A percentile compares a stretch with the other conserved stretches of the same genome.
Conservation (phyloP, 1,140 invertebrate species). For the Drosophila pectinifera region DNA sequence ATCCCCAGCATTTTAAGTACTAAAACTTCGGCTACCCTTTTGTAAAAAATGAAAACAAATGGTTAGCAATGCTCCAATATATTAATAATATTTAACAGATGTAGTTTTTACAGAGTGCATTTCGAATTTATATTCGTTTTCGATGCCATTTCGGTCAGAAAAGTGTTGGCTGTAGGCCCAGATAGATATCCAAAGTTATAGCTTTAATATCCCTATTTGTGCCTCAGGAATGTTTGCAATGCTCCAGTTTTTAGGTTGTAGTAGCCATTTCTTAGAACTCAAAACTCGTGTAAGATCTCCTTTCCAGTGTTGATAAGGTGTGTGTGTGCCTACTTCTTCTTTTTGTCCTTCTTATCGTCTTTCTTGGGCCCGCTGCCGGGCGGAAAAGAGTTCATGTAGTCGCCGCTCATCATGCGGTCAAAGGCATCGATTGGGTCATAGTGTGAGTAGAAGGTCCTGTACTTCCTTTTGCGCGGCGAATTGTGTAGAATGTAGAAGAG, state of each 20-base stretch:
- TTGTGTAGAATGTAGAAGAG: slow-evolving; percentile 37
- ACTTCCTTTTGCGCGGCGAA: slow-evolving; percentile 16
- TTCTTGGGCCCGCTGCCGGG: slow-evolving; percentile 43
- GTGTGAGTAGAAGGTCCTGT: slow-evolving; percentile 45
- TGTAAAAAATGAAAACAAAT: too few species aligned
- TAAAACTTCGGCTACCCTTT: too few species aligned
- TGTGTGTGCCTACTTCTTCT: slow-evolving; percentile 16
- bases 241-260: slow-evolving; percentile 1
- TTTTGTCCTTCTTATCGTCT: slow-evolving; percentile 33
- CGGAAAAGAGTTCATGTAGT: slow-evolving; percentile 55
- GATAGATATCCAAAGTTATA: neutral
- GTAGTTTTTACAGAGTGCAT: neutral
- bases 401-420: slow-evolving; percentile 61
- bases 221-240: slow-evolving; percentile 9
- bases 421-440: slow-evolving; percentile 61
- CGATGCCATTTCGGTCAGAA: neutral
- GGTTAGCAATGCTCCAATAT: slow-evolving; percentile 50
- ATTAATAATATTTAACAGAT: slow-evolving; percentile 1
- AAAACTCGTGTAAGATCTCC: slow-evolving; percentile 32
- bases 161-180: neutral
- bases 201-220: too few species aligned
- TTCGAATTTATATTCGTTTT: slow-evolving; percentile 8
- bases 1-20: neutral
- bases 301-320: neutral
- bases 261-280: slow-evolving; percentile 36